Percentiles rank a stretch among this genome's conserved stretches.
phyloP scores from a whole-genome alignment of 2,797 vertebrate genomes.

The Parotocinclus haroldoi region DNA sequence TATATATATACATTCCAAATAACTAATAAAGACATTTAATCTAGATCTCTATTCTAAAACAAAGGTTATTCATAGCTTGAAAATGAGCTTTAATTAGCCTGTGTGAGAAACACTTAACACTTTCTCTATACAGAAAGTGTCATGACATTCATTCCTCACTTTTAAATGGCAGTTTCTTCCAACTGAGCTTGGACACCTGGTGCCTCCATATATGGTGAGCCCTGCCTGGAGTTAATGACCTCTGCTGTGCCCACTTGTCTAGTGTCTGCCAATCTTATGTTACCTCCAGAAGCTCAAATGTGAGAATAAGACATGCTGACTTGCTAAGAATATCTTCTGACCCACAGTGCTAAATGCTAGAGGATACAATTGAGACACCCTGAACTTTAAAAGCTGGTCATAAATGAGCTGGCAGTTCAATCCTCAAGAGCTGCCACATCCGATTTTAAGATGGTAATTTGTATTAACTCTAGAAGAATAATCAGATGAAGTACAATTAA shows the following conservation, averaged over 20 bases:
- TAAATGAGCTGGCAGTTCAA: slow-evolving; percentile 3
- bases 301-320: slow-evolving; percentile 40
- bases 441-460: no score
- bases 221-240: slow-evolving; percentile 41
- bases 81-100: no score
- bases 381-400: slow-evolving; percentile 30
- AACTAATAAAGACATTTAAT: no score
- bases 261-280: slow-evolving; percentile 59
- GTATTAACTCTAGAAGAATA: no score
- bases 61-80: no score
- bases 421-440: no score
- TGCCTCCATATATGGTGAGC: slow-evolving; percentile 56
- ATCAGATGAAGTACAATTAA: no score
- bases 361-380: slow-evolving; percentile 52
- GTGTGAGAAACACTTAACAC: neutral
- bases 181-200: slow-evolving; percentile 22
- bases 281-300: slow-evolving; percentile 59
- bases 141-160: slow-evolving; percentile 16
- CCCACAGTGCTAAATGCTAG: slow-evolving; percentile 52
- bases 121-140: slow-evolving; percentile 18
- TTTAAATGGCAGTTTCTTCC: slow-evolving; percentile 8
- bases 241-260: slow-evolving; percentile 29
- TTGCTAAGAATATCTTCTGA: slow-evolving; percentile 67
- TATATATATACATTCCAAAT: no score
- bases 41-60: no score